Conservation (phyloP, 2,888 invertebrate species). For the Ligdia adustata region DNA sequence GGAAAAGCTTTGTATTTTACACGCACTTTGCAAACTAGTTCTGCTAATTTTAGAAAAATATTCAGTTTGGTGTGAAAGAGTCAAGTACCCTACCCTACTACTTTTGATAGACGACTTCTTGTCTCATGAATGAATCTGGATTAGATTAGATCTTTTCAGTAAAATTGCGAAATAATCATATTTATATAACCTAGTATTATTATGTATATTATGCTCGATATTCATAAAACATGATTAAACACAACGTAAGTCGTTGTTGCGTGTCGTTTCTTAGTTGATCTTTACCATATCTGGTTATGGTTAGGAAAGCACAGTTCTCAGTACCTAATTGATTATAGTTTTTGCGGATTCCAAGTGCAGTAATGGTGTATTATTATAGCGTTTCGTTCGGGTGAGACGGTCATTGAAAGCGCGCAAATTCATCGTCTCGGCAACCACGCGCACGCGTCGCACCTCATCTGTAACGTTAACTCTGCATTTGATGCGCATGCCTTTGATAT, state of each 20-base stretch:
- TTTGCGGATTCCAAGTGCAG: conserved; percentile 37
- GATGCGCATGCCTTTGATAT: conserved; percentile 9
- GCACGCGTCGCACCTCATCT: conserved; percentile 38
- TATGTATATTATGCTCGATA: too few relatives aligned
- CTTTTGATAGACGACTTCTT: too few relatives aligned
- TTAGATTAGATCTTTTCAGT: too few relatives aligned
- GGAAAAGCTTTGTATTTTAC: conserved; percentile 1
- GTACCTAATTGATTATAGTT: conserved; percentile 33
- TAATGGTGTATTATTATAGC: conserved; percentile 27
- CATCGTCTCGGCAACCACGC: conserved; percentile 36
- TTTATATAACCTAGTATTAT: too few relatives aligned
- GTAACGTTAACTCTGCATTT: conserved; percentile 36
- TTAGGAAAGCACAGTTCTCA: conserved; percentile 18
- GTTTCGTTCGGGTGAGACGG: conserved; percentile 37
- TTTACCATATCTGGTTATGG: conserved; percentile 20
- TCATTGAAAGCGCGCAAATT: conserved; percentile 42
- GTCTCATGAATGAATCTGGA: too few relatives aligned
- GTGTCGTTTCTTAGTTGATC: conserved; percentile 18
- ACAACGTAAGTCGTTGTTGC: not conserved
- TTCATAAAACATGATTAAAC: too few relatives aligned
- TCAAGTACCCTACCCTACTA: too few relatives aligned
- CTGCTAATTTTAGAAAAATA: too few relatives aligned
- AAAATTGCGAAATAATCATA: too few relatives aligned
- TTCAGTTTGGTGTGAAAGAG: too few relatives aligned
- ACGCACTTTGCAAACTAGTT: too few relatives aligned